These are phyloP conservation scores for Rutpela maculata DNA, from an alignment of 2,888 invertebrate species.

Conservation along the genomic window DNA sequence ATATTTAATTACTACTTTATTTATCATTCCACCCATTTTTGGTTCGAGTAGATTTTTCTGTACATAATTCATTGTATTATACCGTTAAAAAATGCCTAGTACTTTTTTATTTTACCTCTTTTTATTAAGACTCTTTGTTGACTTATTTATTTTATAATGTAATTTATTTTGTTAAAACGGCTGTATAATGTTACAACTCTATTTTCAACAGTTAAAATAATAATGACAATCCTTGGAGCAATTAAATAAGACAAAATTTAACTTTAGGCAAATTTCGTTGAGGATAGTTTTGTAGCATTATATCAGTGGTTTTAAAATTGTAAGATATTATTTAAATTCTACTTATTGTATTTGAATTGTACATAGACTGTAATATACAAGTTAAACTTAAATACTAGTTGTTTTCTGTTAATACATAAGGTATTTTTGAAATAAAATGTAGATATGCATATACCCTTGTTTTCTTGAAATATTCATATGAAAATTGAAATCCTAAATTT, in stretches of 20 bases:
- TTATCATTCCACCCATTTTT: slow-evolving; percentile 33
- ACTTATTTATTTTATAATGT: slow-evolving; percentile 57
- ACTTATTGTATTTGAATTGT: slow-evolving; percentile 48
- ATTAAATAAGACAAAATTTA: slow-evolving; percentile 22
- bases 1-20: not conserved
- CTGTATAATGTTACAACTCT: slow-evolving; percentile 5
- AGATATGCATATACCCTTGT: slow-evolving; percentile 44
- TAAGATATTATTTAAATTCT: slow-evolving; percentile 29
- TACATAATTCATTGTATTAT: slow-evolving; percentile 38
- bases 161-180: slow-evolving; percentile 53
- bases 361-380: slow-evolving; percentile 46
- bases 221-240: slow-evolving; percentile 35
- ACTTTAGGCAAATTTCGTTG: slow-evolving; percentile 15
- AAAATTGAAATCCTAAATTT: too few relatives aligned
- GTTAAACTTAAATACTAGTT: slow-evolving; percentile 58
- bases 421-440: slow-evolving; percentile 66
- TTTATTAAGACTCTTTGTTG: slow-evolving; percentile 54
- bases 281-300: slow-evolving; percentile 1
- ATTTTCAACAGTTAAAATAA: slow-evolving; percentile 20
- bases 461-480: too few relatives aligned
- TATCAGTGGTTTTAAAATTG: slow-evolving; percentile 12
- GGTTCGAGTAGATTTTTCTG: slow-evolving; percentile 16
- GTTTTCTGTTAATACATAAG: slow-evolving; percentile 63
- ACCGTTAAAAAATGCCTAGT: slow-evolving; percentile 43
- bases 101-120: slow-evolving; percentile 30